phyloP scores from a whole-genome alignment of 2,888 invertebrate genomes.

The Tridacna crocea region DNA sequence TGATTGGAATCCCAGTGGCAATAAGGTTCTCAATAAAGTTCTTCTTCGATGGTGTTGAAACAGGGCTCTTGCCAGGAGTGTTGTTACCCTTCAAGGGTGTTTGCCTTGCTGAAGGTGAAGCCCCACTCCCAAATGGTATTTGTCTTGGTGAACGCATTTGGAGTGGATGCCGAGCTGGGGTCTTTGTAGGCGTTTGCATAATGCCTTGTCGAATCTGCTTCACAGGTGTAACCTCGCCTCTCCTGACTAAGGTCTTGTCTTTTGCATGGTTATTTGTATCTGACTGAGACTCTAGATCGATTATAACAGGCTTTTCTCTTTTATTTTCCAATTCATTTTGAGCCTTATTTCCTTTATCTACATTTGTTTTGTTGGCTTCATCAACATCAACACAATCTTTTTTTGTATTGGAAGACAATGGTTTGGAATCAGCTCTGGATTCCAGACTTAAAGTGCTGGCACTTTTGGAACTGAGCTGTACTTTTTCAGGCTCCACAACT shows the following conservation, averaged over 20 bases:
- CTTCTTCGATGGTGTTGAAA: conserved; percentile 21
- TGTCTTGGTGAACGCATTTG: not conserved
- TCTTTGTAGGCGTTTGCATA: not conserved
- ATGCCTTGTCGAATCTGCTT: not conserved
- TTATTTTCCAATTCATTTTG: not conserved
- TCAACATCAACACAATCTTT: too few species aligned
- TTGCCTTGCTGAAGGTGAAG: not conserved
- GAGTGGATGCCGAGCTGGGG: not conserved
- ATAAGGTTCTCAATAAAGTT: conserved; percentile 57
- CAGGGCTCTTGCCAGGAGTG: not conserved
- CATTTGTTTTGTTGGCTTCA: too few species aligned
- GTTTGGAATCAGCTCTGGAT: too few species aligned
- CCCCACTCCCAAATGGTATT: too few species aligned
- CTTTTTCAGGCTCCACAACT: too few species aligned
- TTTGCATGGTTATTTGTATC: not conserved
- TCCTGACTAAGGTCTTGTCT: not conserved
- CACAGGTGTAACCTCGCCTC: conserved; percentile 12
- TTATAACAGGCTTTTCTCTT: not conserved
- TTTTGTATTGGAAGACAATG: too few species aligned
- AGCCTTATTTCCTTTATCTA: too few species aligned
- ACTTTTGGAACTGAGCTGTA: too few species aligned
- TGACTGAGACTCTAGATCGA: conserved; percentile 1
- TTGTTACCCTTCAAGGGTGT: not conserved
- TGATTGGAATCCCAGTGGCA: conserved; percentile 52
- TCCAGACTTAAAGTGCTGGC: too few species aligned